Conservation (phyloP, 2,888 invertebrate genomes). For the Nemapogon koenigi region DNA sequence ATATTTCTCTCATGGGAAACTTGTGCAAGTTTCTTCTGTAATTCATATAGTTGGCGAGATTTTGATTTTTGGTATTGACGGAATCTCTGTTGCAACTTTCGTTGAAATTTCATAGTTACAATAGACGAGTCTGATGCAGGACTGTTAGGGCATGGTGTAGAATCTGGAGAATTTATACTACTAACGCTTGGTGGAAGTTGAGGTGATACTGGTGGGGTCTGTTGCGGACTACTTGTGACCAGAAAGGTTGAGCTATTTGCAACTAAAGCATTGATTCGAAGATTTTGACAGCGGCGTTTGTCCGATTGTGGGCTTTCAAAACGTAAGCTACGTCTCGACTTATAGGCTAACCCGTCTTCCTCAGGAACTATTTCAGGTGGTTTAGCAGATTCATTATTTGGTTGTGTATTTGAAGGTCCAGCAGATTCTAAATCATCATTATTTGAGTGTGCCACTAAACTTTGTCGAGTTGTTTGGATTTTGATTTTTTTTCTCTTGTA, state of each 20-base stretch:
- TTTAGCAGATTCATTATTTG: conserved; percentile 13
- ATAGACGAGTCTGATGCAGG: conserved; percentile 10
- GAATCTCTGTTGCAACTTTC: conserved; percentile 7
- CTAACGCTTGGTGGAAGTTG: no score
- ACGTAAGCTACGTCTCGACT: conserved; percentile 11
- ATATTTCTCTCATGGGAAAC: conserved; percentile 11
- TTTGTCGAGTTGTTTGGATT: no score
- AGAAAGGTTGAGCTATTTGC: no score
- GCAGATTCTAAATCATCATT: no score
- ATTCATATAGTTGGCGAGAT: conserved; percentile 7
- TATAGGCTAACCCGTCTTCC: no score
- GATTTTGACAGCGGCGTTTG: conserved; percentile 8
- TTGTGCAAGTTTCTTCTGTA: conserved; percentile 11
- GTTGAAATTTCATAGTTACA: conserved; percentile 9
- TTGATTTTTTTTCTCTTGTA: conserved; percentile 12
- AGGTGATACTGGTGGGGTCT: no score
- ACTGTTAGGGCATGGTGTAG: conserved; percentile 10
- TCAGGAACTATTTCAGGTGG: no score
- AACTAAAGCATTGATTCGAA: no score
- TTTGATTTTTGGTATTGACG: conserved; percentile 9
- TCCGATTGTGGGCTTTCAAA: conserved; percentile 10
- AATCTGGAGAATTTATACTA: conserved; percentile 8
- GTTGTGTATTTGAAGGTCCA: no score
- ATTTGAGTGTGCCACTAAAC: conserved; percentile 11
- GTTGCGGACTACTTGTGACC: no score